Evolutionary conservation across 2,888 invertebrate species (phyloP).

Genomic region (Autographa gamma): DNA sequence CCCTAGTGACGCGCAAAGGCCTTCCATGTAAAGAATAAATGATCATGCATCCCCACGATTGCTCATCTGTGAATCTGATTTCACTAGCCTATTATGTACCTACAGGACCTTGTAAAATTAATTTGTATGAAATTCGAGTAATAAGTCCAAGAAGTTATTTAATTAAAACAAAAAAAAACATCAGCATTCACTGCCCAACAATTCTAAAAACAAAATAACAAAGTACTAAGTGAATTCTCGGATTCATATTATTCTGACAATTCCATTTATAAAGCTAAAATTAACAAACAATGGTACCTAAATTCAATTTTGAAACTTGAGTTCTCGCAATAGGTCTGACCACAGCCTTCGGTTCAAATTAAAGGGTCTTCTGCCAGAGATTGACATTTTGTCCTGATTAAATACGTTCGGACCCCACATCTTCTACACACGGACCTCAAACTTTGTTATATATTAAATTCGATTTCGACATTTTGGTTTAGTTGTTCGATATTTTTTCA

Average conservation of each 20-base stretch:
- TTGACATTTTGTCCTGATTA: slow-evolving; percentile 51
- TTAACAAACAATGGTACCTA: neutral
- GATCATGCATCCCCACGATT: no score
- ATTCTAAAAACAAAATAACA: no score
- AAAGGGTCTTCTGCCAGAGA: slow-evolving; percentile 30
- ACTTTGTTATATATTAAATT: slow-evolving; percentile 16
- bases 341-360: slow-evolving; percentile 39
- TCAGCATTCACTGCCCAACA: no score
- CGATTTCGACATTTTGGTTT: neutral
- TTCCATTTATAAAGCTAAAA: neutral
- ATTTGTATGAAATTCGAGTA: no score
- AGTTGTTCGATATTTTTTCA: neutral
- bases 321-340: slow-evolving; percentile 7
- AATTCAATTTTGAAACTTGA: neutral
- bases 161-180: no score
- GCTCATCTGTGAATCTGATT: no score
- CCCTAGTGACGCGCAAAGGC: no score
- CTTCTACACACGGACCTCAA: slow-evolving; percentile 15
- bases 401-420: slow-evolving; percentile 13
- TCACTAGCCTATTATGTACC: no score
- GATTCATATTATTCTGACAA: neutral
- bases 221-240: no score
- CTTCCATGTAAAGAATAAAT: no score
- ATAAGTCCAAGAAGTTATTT: no score
- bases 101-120: no score